A percentile compares a stretch with the other conserved stretches of the same genome.
Conservation (phyloP, 2,113 vertebrate species). For the Struthio camelus region DNA sequence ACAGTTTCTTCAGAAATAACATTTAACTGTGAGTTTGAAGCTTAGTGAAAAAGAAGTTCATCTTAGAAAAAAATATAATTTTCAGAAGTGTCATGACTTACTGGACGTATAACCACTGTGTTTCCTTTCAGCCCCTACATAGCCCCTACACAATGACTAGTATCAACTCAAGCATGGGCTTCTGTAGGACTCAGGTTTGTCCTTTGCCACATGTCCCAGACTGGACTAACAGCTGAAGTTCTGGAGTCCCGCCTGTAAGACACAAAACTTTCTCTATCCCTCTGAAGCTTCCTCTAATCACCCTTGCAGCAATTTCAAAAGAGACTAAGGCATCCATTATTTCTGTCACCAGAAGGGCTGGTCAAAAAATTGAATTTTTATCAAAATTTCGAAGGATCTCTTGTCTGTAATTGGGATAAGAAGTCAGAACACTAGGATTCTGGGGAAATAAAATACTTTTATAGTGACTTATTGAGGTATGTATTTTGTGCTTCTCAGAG, state of each 20-base stretch:
- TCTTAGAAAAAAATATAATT: not conserved
- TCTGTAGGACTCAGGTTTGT: not conserved
- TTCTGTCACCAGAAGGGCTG: not conserved
- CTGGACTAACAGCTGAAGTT: not conserved
- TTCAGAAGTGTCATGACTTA: not conserved
- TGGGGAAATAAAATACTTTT: not conserved
- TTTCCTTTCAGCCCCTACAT: not conserved
- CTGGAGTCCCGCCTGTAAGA: not conserved
- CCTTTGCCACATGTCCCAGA: not conserved
- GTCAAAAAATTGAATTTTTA: not conserved
- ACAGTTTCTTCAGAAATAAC: not conserved
- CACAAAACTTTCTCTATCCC: not conserved
- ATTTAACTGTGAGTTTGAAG: not conserved
- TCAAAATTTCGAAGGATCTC: not conserved
- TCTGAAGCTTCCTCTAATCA: not conserved
- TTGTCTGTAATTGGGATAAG: not conserved
- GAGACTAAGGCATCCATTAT: not conserved
- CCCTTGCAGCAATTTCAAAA: not conserved
- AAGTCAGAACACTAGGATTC: not conserved
- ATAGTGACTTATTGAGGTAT: not conserved
- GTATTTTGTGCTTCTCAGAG: not conserved
- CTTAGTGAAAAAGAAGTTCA: not conserved
- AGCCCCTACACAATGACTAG: not conserved
- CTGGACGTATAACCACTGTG: not conserved
- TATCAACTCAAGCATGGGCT: not conserved